Base-by-base conservation (phyloP, 2,888 invertebrate genomes). In the Anodontia alba region DNA sequence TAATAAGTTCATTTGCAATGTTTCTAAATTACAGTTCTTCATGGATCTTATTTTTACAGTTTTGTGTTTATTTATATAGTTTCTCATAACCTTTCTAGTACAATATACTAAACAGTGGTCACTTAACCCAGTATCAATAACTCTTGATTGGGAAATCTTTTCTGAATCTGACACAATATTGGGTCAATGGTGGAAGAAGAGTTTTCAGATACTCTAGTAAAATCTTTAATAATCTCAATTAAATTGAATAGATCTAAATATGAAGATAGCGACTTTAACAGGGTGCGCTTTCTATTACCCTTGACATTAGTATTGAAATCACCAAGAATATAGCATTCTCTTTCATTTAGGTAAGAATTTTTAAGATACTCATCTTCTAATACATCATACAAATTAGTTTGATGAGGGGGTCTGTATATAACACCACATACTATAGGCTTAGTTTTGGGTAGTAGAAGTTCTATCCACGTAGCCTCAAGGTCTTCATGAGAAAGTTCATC, bases 401-500 rank as follows among this genome's bases (percentile, higher is more conserved):
- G 38, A 38, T 38, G 38, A 38, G 38, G 38, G 38, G 38, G 38
- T 8, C 38, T 38, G 38, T 12, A 38, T 8, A 38, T 12, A 38
- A 38, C 38, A 38, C 38, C 38, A 38, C 12, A 38, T 38, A 8
- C 26, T 17, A 62, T 29, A 26, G 38, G 12, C 12, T 38, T 38
- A 5, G 38, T 38, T 62, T 62, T 31, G 31, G 31, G 26, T 15
- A 26, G 31, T 3, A 31, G 31, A n/a, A n/a, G n/a, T n/a, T n/a
- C n/a, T n/a, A n/a, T n/a, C n/a, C n/a, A n/a, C n/a, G n/a, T n/a
- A n/a, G 17, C 15, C 26, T 15, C 31, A 15, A 72, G 42, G 17
- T 69, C 69, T 15, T 57, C 33, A 33, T 66, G 67, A 20, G 26
- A 31, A 20, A 78, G 46, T 26, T 78, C 77, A n/a, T n/a, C n/a